Percentiles rank a stretch among this genome's conserved stretches.
These are phyloP conservation scores for silkworm (Bombyx mori) DNA, from an alignment of 1,140 invertebrate species.

Conservation along the genomic window ASM3026992v2 NC_085112.1:3758501-3759000, in stretches of 20 bases:
- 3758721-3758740: slow-evolving; percentile 27
- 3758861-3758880: slow-evolving; percentile 48
- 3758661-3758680: slow-evolving; percentile 10
- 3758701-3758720: slow-evolving; percentile 49
- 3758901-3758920: slow-evolving; percentile 54
- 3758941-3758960: slow-evolving; percentile 10
- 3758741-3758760: slow-evolving; percentile 41
- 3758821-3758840: slow-evolving; percentile 49
- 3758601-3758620: not conserved
- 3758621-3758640: not conserved
- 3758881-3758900: slow-evolving; percentile 45
- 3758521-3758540: too few relatives aligned
- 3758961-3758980: slow-evolving; percentile 3
- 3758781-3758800: slow-evolving; percentile 45
- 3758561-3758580: too few relatives aligned
- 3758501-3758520: slow-evolving; percentile 8
- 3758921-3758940: slow-evolving; percentile 32
- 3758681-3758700: slow-evolving; percentile 40
- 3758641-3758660: not conserved
- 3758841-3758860: slow-evolving; percentile 50
- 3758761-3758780: slow-evolving; percentile 25
- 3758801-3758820: slow-evolving; percentile 35
- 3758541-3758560: too few relatives aligned
- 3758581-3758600: too few relatives aligned
- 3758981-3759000: too few relatives aligned